Percentiles rank a stretch among this genome's conserved stretches.
Evolutionary conservation across 1,140 invertebrate genomes (phyloP).

Genomic region (Stegodyphus mimosarum): DNA sequence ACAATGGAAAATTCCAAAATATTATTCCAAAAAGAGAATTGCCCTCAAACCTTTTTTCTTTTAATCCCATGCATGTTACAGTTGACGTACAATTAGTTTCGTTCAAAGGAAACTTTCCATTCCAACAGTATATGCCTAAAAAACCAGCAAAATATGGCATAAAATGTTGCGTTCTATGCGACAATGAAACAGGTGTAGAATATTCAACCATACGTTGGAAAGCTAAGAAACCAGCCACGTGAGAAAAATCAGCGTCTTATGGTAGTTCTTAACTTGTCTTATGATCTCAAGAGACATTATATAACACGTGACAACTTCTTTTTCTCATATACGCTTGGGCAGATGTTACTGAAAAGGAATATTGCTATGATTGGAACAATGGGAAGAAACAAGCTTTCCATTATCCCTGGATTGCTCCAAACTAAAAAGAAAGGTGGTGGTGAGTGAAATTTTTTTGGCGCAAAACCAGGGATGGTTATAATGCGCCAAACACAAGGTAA

Average conservation of each 20-base stretch:
- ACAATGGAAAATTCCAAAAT: too few relatives aligned
- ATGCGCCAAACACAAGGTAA: too few relatives aligned
- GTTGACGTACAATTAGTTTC: background rate
- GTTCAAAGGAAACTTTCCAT: background rate
- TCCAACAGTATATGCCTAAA: background rate
- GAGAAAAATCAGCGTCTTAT: background rate
- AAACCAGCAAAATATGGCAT: background rate
- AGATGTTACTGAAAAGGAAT: constrained; percentile 4
- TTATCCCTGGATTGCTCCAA: too few relatives aligned
- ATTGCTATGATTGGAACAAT: constrained; percentile 3
- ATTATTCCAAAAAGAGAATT: background rate
- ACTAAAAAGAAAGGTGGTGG: too few relatives aligned
- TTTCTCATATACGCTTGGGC: constrained; percentile 4
- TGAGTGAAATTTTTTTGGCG: too few relatives aligned
- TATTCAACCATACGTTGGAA: constrained; percentile 11
- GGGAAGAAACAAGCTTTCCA: background rate
- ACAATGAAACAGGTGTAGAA: constrained; percentile 15
- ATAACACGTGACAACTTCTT: constrained; percentile 10
- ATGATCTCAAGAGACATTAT: constrained; percentile 9
- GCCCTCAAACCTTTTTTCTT: background rate
- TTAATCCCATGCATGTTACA: background rate
- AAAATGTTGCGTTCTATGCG: background rate
- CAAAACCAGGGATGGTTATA: too few relatives aligned
- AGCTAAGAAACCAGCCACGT: background rate
- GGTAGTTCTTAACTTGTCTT: constrained; percentile 5